Evolutionary conservation across 1,140 invertebrate species (phyloP).

Genomic region (Lethocerus indicus): DNA sequence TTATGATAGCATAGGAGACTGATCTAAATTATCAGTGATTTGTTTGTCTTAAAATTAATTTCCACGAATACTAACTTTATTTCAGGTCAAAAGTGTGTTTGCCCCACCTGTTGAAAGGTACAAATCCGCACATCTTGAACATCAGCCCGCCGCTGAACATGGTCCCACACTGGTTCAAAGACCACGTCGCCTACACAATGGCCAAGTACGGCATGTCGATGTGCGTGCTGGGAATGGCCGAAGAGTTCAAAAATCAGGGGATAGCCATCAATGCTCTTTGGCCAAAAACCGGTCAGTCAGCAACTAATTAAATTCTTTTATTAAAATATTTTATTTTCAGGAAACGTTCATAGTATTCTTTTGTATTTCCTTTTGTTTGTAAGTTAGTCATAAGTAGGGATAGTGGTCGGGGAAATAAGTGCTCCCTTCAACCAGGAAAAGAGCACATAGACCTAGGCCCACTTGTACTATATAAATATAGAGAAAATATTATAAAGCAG

Average conservation of each 20-base stretch:
- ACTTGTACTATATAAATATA: too few species aligned
- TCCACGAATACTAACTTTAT: too few species aligned
- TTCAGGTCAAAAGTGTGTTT: conserved; percentile 80
- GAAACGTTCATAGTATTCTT: background rate
- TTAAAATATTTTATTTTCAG: background rate
- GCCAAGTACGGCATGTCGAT: conserved; percentile 99
- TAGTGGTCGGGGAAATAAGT: too few species aligned
- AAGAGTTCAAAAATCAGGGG: conserved; percentile 66
- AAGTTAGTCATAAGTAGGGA: too few species aligned
- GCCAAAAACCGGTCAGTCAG: conserved; percentile 67
- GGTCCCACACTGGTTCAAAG: conserved; percentile 72
- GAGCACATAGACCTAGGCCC: too few species aligned
- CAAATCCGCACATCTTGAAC: conserved; percentile 92
- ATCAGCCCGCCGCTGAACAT: conserved; percentile 88
- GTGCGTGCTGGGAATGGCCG: conserved; percentile 92
- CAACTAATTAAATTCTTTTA: background rate
- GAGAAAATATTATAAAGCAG: too few species aligned
- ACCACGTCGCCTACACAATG: conserved; percentile 94
- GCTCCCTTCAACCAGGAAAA: too few species aligned
- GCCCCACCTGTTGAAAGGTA: conserved; percentile 73
- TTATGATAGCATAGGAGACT: too few species aligned
- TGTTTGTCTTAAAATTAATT: too few species aligned
- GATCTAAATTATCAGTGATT: too few species aligned
- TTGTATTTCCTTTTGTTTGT: background rate
- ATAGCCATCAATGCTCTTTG: conserved; percentile 95